Evolutionary conservation across 2,797 vertebrate genomes (phyloP).

Genomic region (Brotula barbata): DNA sequence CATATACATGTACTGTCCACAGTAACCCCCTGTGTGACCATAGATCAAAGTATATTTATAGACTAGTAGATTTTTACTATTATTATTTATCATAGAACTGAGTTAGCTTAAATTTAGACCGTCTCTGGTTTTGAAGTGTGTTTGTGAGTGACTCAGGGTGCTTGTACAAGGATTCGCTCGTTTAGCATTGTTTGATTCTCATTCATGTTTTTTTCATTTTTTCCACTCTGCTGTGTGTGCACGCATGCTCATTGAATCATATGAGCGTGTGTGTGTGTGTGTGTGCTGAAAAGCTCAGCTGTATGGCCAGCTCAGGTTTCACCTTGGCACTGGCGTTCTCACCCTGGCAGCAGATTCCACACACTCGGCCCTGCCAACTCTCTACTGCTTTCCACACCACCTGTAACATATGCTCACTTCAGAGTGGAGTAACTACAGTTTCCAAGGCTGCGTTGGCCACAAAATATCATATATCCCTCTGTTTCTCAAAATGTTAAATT

Average conservation of each 20-base stretch:
- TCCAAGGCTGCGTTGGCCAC: conserved; percentile 55
- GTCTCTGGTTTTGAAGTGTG: conserved; percentile 24
- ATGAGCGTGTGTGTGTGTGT: conserved; percentile 6
- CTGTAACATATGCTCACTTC: conserved; percentile 76
- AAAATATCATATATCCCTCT: conserved; percentile 60
- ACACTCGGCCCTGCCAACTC: conserved; percentile 58
- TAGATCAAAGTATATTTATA: conserved; percentile 66
- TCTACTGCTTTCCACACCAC: conserved; percentile 75
- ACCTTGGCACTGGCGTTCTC: conserved; percentile 66
- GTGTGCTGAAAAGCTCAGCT: conserved; percentile 56
- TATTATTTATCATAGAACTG: conserved; percentile 47
- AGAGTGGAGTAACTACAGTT: conserved; percentile 63
- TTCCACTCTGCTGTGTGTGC: conserved; percentile 28
- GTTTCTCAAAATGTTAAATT: conserved; percentile 35
- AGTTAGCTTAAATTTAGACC: conserved; percentile 62
- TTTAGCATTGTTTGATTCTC: conserved; percentile 44
- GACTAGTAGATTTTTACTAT: conserved; percentile 48
- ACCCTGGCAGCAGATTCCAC: conserved; percentile 68
- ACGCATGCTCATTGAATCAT: conserved; percentile 43
- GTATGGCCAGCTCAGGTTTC: conserved; percentile 68
- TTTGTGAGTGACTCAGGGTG: conserved; percentile 44
- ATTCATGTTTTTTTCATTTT: conserved; percentile 45
- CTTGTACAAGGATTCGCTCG: conserved; percentile 18
- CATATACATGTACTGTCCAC: conserved; percentile 69
- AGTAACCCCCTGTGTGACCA: conserved; percentile 69